Evolutionary conservation across 92 coral and sea anemone genomes (phyloP).

Genomic region (Bergia sp.): DNA sequence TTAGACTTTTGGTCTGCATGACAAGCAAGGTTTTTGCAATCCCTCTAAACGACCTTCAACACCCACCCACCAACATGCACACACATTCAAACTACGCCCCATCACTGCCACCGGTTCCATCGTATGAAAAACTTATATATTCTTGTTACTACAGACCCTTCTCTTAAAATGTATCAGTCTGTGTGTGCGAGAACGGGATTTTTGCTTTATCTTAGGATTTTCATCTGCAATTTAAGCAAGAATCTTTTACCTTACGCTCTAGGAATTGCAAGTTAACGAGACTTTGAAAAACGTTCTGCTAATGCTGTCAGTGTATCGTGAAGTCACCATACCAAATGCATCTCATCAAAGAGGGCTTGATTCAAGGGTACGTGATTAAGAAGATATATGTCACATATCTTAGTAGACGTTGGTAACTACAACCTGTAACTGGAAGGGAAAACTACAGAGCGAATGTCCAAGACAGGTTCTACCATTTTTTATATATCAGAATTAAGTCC

Average conservation of each 20-base stretch:
- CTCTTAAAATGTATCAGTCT: too few species aligned
- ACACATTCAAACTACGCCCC: too few species aligned
- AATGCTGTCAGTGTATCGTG: slow-evolving; percentile 72
- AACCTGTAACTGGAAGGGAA: not conserved
- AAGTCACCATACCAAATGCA: slow-evolving; percentile 67
- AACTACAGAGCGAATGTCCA: not conserved
- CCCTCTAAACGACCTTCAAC: too few species aligned
- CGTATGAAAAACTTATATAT: too few species aligned
- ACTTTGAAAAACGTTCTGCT: slow-evolving; percentile 49
- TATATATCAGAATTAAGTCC: too few species aligned
- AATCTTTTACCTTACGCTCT: not conserved
- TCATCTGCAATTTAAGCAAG: not conserved
- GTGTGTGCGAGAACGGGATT: not conserved
- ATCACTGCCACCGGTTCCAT: too few species aligned
- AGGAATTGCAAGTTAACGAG: not conserved
- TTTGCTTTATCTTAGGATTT: not conserved
- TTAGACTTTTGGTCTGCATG: too few species aligned
- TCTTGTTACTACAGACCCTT: too few species aligned
- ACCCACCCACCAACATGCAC: not conserved
- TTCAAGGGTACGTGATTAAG: slow-evolving; percentile 42
- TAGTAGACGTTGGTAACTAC: not conserved
- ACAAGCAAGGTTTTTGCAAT: too few species aligned
- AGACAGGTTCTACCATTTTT: not conserved
- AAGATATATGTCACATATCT: too few species aligned
- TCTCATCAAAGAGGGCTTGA: slow-evolving; percentile 45